These are phyloP conservation scores for Oreotrochilus melanogaster DNA, from an alignment of 2,113 vertebrate genomes.

Conservation along the genomic window DNA sequence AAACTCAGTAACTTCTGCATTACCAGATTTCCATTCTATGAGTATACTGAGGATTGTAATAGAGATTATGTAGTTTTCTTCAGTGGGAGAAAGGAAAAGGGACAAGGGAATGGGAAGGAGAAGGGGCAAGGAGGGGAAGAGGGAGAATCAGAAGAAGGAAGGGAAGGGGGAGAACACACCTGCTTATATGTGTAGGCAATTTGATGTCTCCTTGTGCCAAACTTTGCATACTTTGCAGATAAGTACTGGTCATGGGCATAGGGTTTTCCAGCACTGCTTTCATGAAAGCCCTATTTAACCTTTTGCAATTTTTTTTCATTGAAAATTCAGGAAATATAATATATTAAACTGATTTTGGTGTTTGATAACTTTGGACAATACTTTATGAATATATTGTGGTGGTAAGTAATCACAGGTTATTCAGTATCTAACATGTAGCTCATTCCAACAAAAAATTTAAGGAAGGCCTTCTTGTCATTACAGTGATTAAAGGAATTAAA, in stretches of 20 bases:
- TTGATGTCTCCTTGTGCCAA: neutral
- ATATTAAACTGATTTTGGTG: neutral
- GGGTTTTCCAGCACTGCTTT: neutral
- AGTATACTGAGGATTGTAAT: neutral
- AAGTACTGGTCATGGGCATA: neutral
- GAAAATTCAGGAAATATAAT: neutral
- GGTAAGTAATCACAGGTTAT: neutral
- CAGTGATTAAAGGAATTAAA: neutral
- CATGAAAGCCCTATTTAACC: neutral
- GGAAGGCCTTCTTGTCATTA: neutral
- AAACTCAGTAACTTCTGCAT: neutral
- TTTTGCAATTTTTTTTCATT: neutral
- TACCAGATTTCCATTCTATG: neutral
- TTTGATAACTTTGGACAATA: neutral
- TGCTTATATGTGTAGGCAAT: neutral
- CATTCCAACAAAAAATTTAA: neutral
- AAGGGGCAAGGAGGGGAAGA: neutral
- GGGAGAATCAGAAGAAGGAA: too few relatives aligned
- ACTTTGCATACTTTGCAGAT: neutral
- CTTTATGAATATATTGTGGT: neutral
- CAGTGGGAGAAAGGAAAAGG: neutral
- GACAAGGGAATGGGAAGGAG: neutral
- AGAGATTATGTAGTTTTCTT: neutral
- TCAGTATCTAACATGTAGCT: neutral
- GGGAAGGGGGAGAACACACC: neutral